phyloP scores from a whole-genome alignment of 53 echinoderm and acorn worm genomes.

The Hippasteria phrygiana region DNA sequence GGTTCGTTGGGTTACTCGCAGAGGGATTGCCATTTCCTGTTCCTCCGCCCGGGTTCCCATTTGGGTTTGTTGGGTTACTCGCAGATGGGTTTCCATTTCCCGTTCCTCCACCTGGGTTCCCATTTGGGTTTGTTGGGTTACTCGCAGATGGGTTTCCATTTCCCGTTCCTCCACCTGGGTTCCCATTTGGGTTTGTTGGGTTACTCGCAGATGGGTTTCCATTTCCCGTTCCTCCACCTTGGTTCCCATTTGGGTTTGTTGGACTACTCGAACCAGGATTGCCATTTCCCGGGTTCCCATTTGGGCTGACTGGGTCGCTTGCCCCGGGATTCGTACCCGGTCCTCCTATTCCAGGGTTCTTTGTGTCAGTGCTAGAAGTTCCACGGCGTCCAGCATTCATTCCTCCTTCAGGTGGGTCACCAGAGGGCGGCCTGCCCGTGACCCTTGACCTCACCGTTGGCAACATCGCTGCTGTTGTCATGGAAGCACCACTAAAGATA shows the following conservation, averaged over 20 bases:
- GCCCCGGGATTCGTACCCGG: neutral
- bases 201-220: neutral
- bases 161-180: neutral
- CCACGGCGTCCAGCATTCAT: neutral
- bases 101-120: neutral
- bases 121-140: neutral
- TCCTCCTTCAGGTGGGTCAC: neutral
- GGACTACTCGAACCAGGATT: neutral
- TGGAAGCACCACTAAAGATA: neutral
- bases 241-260: neutral
- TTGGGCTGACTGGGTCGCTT: neutral
- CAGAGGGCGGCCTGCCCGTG: neutral
- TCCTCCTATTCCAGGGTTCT: no score
- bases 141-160: constrained; percentile 1
- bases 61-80: neutral
- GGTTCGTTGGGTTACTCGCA: neutral
- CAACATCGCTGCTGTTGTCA: neutral
- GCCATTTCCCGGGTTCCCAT: neutral
- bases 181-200: neutral
- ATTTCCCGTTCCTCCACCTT: neutral
- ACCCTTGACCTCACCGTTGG: constrained; percentile 17
- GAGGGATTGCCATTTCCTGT: neutral
- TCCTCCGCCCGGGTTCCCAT: neutral
- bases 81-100: neutral
- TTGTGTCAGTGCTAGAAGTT: neutral